Base-by-base conservation (phyloP, 2,888 invertebrate genomes). In the Eubasilissa splendida region DNA sequence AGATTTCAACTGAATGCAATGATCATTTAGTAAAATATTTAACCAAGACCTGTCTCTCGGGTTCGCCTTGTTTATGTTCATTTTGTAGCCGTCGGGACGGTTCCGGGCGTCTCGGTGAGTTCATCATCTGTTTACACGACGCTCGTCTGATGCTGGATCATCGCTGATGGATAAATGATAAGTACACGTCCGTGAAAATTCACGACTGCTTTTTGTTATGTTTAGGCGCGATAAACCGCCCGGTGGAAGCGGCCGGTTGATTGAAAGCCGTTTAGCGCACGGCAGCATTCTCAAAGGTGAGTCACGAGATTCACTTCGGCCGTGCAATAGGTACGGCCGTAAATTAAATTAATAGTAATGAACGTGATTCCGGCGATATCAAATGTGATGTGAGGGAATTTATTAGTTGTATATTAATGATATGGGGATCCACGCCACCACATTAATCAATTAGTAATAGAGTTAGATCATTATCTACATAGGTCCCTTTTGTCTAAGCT, bases 81-180 rank as follows among this genome's bases (percentile, higher is more conserved):
- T 74, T 58, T 42, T 58, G 66, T 66, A 66, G 33, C n/a, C 8
- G 66, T 66, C 66, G 2, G 50, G 14, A n/a, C 10, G 50, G 33
- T 68, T 68, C 42, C 50, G 22, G 22, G 56, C 5, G 7, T 42
- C 50, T 33, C 14, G 50, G 68, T 50, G 50, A 68, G 50, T 14
- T 68, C n/a, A 1, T 68, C 12, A 7, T n/a, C 33, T 80, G 80
- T 80, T 80, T 80, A 80, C 76, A 76, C 12, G 65, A 80, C 52
- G 53, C 76, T 54, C 53, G 50, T 56, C n/a, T 73, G 77, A 80
- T 80, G 56, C 80, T 53, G 53, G n/a, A 52, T 22, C n/a, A 5
- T 8, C 77, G 77, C 52, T 80, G 80, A 80, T 77, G 76, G 77
- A 80, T 80, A 77, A 68, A 80, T 58, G 73, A 65, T 65, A 73